phyloP scores from a whole-genome alignment of 1,140 invertebrate species.

The Apis dorsata region DNA sequence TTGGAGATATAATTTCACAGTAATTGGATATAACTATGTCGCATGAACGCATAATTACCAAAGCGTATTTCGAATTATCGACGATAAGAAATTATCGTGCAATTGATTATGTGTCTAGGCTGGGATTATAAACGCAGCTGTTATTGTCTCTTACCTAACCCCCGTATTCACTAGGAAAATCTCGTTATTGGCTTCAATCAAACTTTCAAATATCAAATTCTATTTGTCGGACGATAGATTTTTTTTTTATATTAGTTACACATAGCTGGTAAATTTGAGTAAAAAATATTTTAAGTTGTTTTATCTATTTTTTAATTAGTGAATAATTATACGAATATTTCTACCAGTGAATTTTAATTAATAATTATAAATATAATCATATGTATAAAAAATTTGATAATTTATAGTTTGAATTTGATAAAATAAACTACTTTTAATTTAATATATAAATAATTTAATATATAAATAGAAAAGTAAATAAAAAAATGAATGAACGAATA shows the following conservation, averaged over 20 bases:
- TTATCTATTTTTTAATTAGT: too few relatives aligned
- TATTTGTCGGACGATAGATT: not conserved
- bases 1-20: not conserved
- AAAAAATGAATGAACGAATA: not conserved
- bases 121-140: not conserved
- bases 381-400: too few relatives aligned
- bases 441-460: too few relatives aligned
- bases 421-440: not conserved
- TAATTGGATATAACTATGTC: not conserved
- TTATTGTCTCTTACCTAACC: not conserved
- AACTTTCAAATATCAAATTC: not conserved
- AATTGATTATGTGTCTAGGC: not conserved
- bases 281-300: too few relatives aligned
- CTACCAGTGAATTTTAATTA: not conserved
- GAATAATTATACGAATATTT: too few relatives aligned
- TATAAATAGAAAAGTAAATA: too few relatives aligned
- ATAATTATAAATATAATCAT: too few relatives aligned
- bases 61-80: not conserved
- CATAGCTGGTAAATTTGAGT: too few relatives aligned
- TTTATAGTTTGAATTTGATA: not conserved
- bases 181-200: not conserved
- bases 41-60: not conserved
- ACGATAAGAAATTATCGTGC: not conserved
- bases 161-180: not conserved
- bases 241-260: not conserved